Evolutionary conservation across 2,888 invertebrate species (phyloP).

Genomic region (Elmis aenea): DNA sequence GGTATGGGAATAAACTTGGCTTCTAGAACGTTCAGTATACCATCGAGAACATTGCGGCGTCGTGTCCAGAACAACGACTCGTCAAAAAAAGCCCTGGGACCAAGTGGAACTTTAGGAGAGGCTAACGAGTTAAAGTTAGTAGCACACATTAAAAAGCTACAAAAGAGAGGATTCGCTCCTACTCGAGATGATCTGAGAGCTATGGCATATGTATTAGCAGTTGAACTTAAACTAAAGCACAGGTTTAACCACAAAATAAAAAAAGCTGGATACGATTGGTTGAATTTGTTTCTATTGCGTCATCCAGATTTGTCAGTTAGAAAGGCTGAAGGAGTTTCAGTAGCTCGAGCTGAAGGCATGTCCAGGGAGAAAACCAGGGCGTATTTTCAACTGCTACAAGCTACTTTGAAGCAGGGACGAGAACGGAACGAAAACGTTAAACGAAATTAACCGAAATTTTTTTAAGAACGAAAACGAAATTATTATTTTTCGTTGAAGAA

Average conservation of each 20-base stretch:
- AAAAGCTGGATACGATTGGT: conserved; percentile 30
- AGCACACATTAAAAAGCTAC: conserved; percentile 23
- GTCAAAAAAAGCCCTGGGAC: conserved; percentile 1
- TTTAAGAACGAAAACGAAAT: no score
- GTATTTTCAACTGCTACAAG: no score
- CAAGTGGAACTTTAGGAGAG: conserved; percentile 8
- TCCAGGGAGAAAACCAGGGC: conserved; percentile 28
- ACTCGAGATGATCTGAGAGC: conserved; percentile 23
- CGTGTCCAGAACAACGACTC: conserved; percentile 3
- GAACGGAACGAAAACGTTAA: no score
- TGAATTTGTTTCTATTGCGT: conserved; percentile 25
- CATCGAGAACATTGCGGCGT: conserved; percentile 5
- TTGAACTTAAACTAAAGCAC: no score
- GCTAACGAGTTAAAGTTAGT: conserved; percentile 20
- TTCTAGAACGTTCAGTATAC: conserved; percentile 8
- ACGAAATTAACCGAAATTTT: no score
- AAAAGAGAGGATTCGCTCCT: conserved; percentile 23
- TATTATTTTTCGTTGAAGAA: no score
- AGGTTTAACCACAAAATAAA: conserved; percentile 23
- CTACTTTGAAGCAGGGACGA: no score
- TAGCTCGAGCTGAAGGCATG: conserved; percentile 26
- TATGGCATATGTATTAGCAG: conserved; percentile 22
- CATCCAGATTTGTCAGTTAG: conserved; percentile 24
- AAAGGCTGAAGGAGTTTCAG: conserved; percentile 32
- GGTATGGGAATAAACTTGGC: conserved; percentile 10